Base-by-base conservation (phyloP, 2,113 vertebrate species). In the Sakesphorus luctuosus region DNA sequence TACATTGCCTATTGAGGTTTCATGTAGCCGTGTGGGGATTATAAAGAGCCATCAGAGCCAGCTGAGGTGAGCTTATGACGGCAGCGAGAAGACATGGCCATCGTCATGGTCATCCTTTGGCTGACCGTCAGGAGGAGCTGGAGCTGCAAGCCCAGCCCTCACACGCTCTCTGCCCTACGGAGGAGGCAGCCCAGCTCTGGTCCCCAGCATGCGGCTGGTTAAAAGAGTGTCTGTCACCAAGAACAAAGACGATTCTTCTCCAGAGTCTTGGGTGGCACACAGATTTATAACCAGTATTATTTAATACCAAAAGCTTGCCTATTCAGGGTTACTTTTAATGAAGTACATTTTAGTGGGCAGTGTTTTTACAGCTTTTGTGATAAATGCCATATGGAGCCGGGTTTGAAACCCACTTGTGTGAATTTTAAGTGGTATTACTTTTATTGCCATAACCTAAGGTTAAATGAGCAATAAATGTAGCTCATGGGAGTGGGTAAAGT, bases 381-480 rank as follows among this genome's bases (percentile, higher is more conserved):
- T 29, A 58, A 84, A 36, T 46, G 58, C 36, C 68, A 33, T 31
- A 62, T 50, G 68, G 87, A 87, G 38, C n/a, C 0, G 0, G 1
- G 9, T 88, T 80, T 83, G 58, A 73, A 95, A 66, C 49, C 23
- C 50, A 79, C 80, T 90, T 36, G n/a, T 65, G 56, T 78, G 88
- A 87, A 90, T 92, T 96, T 81, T 86, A 89, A 93, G 76, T 72
- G 58, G 11, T 47, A 46, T 89, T 90, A 19, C 44, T 86, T 71
- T 63, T 28, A 68, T 86, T 75, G 68, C 31, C 24, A 33, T 72
- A 90, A 78, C 73, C 76, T 58, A 47, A 65, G 90, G 92, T 94
- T 86, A 84, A 93, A 18, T 44, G 56, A 90, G 44, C 52, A 56
- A 56, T 84, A 90, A 56, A 90, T 93, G 62, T 95, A 90, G 40